phyloP scores from a whole-genome alignment of 2,797 vertebrate genomes.

The Paramormyrops hopkinsi region DNA sequence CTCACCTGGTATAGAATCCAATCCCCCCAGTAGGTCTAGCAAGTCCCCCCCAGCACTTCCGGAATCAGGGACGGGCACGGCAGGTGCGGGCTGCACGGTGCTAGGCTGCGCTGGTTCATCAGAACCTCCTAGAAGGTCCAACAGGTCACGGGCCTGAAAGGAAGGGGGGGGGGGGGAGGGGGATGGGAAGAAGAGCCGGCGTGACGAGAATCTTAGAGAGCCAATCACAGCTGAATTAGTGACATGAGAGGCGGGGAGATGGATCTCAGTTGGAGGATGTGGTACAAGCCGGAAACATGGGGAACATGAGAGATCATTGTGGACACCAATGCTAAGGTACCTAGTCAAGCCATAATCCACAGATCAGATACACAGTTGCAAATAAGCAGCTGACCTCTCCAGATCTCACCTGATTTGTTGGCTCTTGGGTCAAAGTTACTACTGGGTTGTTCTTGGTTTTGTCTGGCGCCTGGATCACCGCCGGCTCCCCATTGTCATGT shows the following conservation, averaged over 20 bases:
- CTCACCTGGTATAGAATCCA: constrained; percentile 46
- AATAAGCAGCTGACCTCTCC: neutral
- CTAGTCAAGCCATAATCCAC: neutral
- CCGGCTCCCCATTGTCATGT: constrained; percentile 52
- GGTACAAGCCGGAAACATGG: neutral
- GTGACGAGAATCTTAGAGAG: neutral
- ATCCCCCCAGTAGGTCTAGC: constrained; percentile 67
- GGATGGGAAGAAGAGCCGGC: neutral
- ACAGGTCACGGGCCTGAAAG: constrained; percentile 66
- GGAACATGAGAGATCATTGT: neutral
- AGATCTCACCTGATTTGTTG: constrained; percentile 53
- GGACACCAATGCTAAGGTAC: neutral
- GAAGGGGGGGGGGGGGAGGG: neutral
- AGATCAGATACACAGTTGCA: neutral
- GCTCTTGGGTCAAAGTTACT: constrained; percentile 35
- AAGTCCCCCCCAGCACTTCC: constrained; percentile 52
- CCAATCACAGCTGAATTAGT: neutral
- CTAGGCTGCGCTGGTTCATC: constrained; percentile 45
- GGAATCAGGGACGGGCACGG: constrained; percentile 13
- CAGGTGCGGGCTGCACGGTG: constrained; percentile 17
- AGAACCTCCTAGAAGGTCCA: constrained; percentile 68
- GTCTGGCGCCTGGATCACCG: constrained; percentile 45
- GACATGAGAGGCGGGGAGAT: neutral
- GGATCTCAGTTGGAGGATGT: neutral
- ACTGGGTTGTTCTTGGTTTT: constrained; percentile 42